phyloP scores from a whole-genome alignment of 2,113 vertebrate species.

The Murina feae region DNA sequence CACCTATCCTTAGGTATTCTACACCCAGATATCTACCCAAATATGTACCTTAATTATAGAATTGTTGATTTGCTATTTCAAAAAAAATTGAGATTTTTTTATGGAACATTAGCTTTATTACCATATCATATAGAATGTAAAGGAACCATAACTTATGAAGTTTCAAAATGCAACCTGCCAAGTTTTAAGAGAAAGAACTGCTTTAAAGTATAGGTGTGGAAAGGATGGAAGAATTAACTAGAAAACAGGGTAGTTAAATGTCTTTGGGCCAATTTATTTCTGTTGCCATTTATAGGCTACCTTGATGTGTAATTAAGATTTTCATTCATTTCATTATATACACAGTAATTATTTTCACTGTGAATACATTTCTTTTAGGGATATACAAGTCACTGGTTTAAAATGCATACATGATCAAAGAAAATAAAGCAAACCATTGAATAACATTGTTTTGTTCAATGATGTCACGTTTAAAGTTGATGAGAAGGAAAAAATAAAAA shows the following conservation, averaged over 20 bases:
- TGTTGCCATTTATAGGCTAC: not conserved
- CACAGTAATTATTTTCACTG: not conserved
- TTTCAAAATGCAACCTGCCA: not conserved
- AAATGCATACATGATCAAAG: not conserved
- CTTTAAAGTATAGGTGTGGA: not conserved
- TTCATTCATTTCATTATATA: constrained; percentile 1
- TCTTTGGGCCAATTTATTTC: not conserved
- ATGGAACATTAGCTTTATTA: not conserved
- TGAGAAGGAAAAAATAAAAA: not conserved
- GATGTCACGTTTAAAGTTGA: not conserved
- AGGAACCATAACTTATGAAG: not conserved
- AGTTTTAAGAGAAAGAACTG: not conserved
- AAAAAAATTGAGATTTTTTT: not conserved
- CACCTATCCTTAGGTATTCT: not conserved
- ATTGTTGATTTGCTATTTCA: not conserved
- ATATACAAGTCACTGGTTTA: not conserved
- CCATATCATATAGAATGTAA: not conserved
- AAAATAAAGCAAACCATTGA: not conserved
- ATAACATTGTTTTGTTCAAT: not conserved
- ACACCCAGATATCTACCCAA: not conserved
- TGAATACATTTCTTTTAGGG: not conserved
- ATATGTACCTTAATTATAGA: not conserved
- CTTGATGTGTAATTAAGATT: not conserved
- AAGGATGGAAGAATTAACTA: not conserved
- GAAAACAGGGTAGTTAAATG: not conserved